Evolutionary conservation across 2,113 vertebrate species (phyloP).

Genomic region (Lates calcarifer): DNA sequence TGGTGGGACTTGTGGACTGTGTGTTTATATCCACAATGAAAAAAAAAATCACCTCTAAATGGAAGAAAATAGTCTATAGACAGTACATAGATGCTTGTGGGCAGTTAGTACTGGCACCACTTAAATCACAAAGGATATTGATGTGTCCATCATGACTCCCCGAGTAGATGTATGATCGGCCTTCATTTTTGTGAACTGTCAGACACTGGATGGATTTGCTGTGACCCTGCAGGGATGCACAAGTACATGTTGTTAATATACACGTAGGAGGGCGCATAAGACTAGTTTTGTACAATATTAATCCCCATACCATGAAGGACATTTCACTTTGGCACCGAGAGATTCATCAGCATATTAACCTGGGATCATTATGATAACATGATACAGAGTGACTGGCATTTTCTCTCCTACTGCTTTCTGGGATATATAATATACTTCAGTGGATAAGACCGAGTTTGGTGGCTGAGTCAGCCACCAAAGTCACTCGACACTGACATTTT

Average conservation of each 20-base stretch:
- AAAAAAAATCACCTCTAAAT: neutral
- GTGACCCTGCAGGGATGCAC: conserved; percentile 89
- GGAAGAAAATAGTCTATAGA: neutral
- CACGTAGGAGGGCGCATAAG: neutral
- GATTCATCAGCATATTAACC: neutral
- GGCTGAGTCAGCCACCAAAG: neutral
- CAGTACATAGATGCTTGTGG: neutral
- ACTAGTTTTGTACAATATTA: neutral
- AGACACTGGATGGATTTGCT: conserved; percentile 96
- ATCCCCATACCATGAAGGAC: neutral
- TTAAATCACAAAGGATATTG: conserved; percentile 92
- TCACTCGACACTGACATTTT: neutral
- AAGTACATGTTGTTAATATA: conserved; percentile 4
- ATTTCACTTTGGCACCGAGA: neutral
- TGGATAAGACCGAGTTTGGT: neutral
- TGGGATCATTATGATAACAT: neutral
- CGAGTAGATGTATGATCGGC: conserved; percentile 90
- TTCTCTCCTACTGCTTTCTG: neutral
- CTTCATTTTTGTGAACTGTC: conserved; percentile 89
- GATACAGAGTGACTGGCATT: neutral
- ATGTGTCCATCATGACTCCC: conserved; percentile 97
- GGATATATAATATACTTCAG: neutral
- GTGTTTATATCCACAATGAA: neutral
- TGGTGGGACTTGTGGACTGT: neutral
- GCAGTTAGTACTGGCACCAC: neutral